phyloP scores from a whole-genome alignment of 2,113 vertebrate genomes.

The Poicephalus meyeri region DNA sequence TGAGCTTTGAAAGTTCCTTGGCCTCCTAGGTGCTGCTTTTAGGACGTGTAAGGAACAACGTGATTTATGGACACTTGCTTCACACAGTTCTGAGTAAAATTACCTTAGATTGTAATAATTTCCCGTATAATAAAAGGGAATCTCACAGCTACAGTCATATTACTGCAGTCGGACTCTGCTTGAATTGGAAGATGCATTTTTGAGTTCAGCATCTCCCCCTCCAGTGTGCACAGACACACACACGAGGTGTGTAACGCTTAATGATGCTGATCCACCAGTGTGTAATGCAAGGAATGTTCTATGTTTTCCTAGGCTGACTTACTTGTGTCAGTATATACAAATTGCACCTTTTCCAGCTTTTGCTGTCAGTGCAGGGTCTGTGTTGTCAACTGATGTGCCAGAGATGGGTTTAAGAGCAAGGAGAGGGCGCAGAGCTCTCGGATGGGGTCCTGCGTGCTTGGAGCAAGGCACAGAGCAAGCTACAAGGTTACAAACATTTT shows the following conservation, averaged over 20 bases:
- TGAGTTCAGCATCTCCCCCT: background rate
- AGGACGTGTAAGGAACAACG: background rate
- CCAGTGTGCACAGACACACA: background rate
- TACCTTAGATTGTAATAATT: background rate
- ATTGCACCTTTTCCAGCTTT: background rate
- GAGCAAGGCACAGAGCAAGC: fast-evolving
- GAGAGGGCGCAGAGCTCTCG: background rate
- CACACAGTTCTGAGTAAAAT: background rate
- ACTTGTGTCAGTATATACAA: background rate
- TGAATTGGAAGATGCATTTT: background rate
- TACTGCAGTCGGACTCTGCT: background rate
- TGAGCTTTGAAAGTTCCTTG: background rate
- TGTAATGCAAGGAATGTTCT: background rate
- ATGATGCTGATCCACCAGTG: background rate
- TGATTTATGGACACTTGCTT: background rate
- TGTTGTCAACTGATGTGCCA: background rate
- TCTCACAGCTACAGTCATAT: background rate
- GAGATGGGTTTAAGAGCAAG: background rate
- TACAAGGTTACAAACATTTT: fast-evolving
- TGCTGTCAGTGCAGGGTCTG: background rate
- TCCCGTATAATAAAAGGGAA: background rate
- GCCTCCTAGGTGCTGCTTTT: background rate
- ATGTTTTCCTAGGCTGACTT: background rate
- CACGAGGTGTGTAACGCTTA: background rate
- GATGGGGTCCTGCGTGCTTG: fast-evolving